Evolutionary conservation across 23 tunicate genomes (phyloP), one percentile per base, ranked within the genome.

Genomic region (Botrylloides violaceus): DNA sequence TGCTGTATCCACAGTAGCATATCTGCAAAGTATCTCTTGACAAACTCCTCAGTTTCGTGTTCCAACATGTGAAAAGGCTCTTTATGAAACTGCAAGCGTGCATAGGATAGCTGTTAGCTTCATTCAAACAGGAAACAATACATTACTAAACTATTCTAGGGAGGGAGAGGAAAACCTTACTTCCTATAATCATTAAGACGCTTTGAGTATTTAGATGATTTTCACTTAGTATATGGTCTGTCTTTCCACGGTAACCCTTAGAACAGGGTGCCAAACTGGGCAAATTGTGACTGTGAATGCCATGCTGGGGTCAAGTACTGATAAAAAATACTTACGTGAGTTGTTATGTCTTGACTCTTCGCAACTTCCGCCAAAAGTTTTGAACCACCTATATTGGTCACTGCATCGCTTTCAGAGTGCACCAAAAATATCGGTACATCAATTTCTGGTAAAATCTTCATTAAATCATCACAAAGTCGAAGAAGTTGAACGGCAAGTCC

Each of bases 371-470:
- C 24, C 32, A 87, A 27, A 43, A 20, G n/a, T 64, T 80, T 76
- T 29, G 95, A 80, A 24, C 86, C 86, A 66, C 78, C 82, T 20
- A 77, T 65, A 64, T 75, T 75, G 49, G 85, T 79, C 37, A 71
- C 76, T 25, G 61, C 18, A 32, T 87, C 95, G 25, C 70, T 84
- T 26, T 57, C 75, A 3, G 83, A 82, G 62, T 87, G 95, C 34
- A 70, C 64, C 23, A 70, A 64, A 37, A 87, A 55, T 21, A 87
- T 59, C 2, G 95, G 79, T 7, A 20, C 18, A 9, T 56, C 19
- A 33, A 70, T 53, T 2, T 49, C 27, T 2, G 77, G 62, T 28
- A 70, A 58, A 3, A 87, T 32, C 1, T 27, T 47, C 55, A 37
- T 31, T 22, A 80, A 1, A 9, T 76, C 65, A 31, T 87, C 86